phyloP scores from a whole-genome alignment of 2,888 invertebrate genomes.

The Metalampra italica region DNA sequence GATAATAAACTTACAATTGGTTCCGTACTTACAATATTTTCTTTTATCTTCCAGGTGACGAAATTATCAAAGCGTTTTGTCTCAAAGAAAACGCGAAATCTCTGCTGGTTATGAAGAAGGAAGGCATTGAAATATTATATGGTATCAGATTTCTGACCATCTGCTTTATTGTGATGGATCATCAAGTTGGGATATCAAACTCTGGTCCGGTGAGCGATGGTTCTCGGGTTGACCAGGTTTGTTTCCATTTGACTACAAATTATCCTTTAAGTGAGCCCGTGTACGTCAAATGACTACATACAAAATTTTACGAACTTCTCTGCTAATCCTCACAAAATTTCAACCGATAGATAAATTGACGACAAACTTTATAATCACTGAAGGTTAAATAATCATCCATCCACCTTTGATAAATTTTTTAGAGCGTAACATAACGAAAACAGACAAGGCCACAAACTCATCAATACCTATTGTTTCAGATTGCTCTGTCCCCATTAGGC shows the following conservation, averaged over 20 bases:
- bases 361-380: no score
- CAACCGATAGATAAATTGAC: no score
- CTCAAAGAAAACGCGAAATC: conserved; percentile 51
- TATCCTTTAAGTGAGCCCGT: no score
- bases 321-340: no score
- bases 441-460: no score
- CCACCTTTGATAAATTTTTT: no score
- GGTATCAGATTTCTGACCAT: conserved; percentile 78
- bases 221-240: conserved; percentile 73
- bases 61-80: conserved; percentile 50
- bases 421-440: no score
- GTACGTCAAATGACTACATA: no score
- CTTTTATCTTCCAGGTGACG: conserved; percentile 31
- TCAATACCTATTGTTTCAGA: conserved; percentile 23
- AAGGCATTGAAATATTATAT: conserved; percentile 73
- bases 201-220: conserved; percentile 78
- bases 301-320: no score
- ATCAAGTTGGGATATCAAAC: conserved; percentile 74
- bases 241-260: neutral
- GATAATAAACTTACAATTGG: no score
- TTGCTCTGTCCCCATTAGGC: conserved; percentile 31
- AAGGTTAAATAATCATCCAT: no score
- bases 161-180: conserved; percentile 75
- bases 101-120: conserved; percentile 44
- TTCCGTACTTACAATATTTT: neutral